Base-by-base conservation (phyloP, 53 echinoderm and acorn worm genomes). In the Patiria pectinifera region DNA sequence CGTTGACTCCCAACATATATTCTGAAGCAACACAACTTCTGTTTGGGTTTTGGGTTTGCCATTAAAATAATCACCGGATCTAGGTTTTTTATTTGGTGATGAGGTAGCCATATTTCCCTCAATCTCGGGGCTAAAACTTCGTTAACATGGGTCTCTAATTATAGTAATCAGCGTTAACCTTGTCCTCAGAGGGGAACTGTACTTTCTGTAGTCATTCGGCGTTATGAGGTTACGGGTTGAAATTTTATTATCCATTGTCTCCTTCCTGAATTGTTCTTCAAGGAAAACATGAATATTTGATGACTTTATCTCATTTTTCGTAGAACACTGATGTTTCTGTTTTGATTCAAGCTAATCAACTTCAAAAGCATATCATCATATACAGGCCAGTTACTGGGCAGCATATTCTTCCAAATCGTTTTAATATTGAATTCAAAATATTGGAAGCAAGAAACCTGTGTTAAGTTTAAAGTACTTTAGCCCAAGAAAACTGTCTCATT, bases 181-280 rank as follows among this genome's bases (percentile, higher is more conserved):
- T 85, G 85, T 85, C 85, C 85, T 69, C 85, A 44, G 85, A 66
- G 69, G 85, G 62, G 26, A 44, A 35, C 85, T 85, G 85, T 66
- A 69, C 85, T 85, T 85, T 85, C 45, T 35, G 62, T 13, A 18
- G 4, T 18, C 21, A 21, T 23, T 24, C 21, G n/a, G 19, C 24
- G 24, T 23, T 6, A 10, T 10, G 10, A 74, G 53, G 53, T 74
- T 6, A 74, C 74, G 19, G 21, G 74, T 23, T 74, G 74, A 5
- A 72, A 74, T 74, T 23, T 23, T 4, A 74, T 0, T 53, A 53
- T 53, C 53, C 8, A 53, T 53, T 53, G 53, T 53, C 53, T 53
- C 53, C 53, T 53, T 53, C 53, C 35, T 35, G 35, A 35, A 35
- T 35, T 35, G 35, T 53, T 53, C 8, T 53, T 53, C 6, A 8